phyloP scores from a whole-genome alignment of 35 echinoderm and acorn worm genomes.

The Lytechinus variegatus region DNA sequence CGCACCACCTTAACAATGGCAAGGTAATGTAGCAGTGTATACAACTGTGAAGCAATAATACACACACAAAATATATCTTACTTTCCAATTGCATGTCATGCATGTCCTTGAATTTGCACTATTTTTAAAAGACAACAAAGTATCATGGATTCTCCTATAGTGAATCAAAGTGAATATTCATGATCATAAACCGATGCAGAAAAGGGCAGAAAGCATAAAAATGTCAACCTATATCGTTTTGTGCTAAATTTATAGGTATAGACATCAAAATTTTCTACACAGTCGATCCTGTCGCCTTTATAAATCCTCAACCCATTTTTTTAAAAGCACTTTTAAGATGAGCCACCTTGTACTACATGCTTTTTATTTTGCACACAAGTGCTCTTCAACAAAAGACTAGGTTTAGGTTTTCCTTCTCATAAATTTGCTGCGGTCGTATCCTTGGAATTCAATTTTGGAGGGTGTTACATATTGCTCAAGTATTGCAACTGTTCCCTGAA shows the following conservation, averaged over 20 bases:
- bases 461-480: slow-evolving; percentile 11
- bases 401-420: background rate
- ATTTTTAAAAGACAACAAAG: background rate
- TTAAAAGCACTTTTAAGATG: background rate
- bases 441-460: background rate
- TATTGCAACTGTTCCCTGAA: background rate
- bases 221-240: background rate
- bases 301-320: background rate
- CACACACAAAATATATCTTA: background rate
- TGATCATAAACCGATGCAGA: too few species aligned
- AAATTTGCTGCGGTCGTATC: background rate
- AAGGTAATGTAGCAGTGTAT: background rate
- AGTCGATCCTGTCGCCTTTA: background rate
- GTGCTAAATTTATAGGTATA: background rate
- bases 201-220: background rate
- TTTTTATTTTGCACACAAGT: background rate
- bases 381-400: background rate
- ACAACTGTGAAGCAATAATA: background rate
- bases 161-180: background rate
- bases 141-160: background rate
- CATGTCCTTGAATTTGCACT: background rate
- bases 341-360: background rate
- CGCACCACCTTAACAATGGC: background rate
- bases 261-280: background rate
- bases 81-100: background rate